Evolutionary conservation across 2,797 vertebrate genomes (phyloP).

Genomic region (Epinephelus malabaricus): DNA sequence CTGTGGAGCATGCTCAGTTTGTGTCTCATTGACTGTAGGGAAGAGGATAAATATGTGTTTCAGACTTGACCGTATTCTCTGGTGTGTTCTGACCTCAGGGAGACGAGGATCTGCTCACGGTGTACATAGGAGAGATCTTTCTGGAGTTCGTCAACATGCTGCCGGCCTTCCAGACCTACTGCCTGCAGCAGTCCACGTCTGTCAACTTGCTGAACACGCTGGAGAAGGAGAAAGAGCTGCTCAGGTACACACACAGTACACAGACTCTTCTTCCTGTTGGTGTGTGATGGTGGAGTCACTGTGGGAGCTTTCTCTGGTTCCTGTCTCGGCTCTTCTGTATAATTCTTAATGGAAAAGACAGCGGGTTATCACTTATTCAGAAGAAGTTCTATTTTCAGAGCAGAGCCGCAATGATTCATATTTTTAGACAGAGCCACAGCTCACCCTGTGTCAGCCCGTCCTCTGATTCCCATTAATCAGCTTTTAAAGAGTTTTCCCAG

Average conservation of each 20-base stretch:
- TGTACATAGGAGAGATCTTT: constrained; percentile 94
- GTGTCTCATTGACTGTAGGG: too few relatives aligned
- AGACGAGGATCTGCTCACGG: constrained; percentile 91
- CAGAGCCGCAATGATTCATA: constrained; percentile 64
- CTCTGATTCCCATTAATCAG: constrained; percentile 48
- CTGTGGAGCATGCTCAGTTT: too few relatives aligned
- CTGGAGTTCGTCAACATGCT: constrained; percentile 96
- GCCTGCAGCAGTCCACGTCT: constrained; percentile 93
- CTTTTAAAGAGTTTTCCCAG: constrained; percentile 30
- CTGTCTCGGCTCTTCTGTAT: constrained; percentile 55
- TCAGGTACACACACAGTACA: constrained; percentile 83
- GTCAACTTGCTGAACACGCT: constrained; percentile 93
- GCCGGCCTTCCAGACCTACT: constrained; percentile 96
- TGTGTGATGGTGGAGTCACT: constrained; percentile 31
- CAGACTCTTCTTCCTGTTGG: constrained; percentile 3
- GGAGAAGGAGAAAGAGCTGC: constrained; percentile 96
- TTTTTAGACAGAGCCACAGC: constrained; percentile 66
- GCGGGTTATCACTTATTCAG: constrained; percentile 79
- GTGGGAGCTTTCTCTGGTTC: constrained; percentile 55
- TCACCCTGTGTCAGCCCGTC: constrained; percentile 46
- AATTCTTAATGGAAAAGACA: constrained; percentile 73
- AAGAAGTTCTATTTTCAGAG: constrained; percentile 73
- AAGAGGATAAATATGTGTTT: too few relatives aligned
- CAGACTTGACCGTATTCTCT: constrained; percentile 14
- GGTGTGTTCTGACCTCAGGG: constrained; percentile 81